phyloP scores from a whole-genome alignment of 2,113 vertebrate genomes.

The Zosterops lateralis region DNA sequence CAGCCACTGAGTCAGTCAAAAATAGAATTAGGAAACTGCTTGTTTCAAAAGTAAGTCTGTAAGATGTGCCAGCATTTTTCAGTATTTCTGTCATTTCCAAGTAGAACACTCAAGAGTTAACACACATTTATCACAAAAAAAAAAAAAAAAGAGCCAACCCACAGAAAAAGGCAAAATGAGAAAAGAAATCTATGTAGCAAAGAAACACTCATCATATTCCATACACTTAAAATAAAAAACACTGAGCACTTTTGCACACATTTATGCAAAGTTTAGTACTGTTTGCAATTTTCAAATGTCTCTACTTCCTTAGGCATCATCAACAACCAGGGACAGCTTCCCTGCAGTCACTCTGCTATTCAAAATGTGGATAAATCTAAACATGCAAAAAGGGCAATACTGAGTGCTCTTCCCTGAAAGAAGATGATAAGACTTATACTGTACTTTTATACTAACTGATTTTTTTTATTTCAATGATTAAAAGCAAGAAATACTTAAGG shows the following conservation, averaged over 20 bases:
- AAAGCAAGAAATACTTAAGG: neutral
- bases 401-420: neutral
- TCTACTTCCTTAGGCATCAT: neutral
- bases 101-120: slow-evolving; percentile 16
- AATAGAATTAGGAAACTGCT: slow-evolving; percentile 43
- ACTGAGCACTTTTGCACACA: neutral
- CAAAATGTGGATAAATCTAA: neutral
- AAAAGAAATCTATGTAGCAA: neutral
- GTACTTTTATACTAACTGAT: neutral
- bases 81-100: slow-evolving; percentile 16
- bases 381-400: neutral
- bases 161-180: neutral
- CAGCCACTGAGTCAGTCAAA: slow-evolving; percentile 30
- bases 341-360: neutral
- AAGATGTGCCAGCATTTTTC: slow-evolving; percentile 2
- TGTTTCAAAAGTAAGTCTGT: neutral
- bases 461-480: neutral
- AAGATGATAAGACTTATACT: neutral
- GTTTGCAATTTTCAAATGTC: neutral
- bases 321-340: neutral
- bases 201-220: neutral
- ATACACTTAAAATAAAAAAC: neutral
- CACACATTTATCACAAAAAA: neutral
- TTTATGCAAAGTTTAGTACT: neutral
- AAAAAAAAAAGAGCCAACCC: neutral